Conservation (phyloP, 2,797 vertebrate species). For the Hypotaenidia philippensis region DNA sequence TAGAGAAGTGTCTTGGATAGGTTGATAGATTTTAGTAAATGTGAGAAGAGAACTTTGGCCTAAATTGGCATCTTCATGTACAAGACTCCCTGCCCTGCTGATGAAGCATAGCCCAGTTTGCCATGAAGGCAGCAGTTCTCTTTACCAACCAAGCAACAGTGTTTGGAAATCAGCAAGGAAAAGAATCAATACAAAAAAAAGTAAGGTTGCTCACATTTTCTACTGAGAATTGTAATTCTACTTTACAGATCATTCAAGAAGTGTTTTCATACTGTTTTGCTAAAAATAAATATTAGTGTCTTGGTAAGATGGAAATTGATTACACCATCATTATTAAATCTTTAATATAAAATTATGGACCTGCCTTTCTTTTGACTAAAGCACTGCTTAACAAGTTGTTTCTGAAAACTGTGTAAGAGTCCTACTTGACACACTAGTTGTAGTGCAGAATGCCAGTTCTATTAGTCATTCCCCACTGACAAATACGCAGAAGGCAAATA, state of each 20-base stretch:
- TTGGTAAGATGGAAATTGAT: not conserved
- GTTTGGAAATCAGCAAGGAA: not conserved
- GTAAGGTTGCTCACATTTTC: not conserved
- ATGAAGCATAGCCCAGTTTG: not conserved
- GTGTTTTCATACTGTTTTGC: not conserved
- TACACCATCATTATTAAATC: not conserved
- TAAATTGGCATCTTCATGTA: not conserved
- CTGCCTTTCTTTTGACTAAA: conserved; percentile 6
- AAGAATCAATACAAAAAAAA: not conserved
- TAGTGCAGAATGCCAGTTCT: not conserved
- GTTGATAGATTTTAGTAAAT: not conserved
- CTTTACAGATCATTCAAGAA: not conserved
- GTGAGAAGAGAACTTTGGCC: not conserved
- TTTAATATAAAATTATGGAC: not conserved
- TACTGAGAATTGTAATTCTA: not conserved
- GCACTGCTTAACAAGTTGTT: not conserved
- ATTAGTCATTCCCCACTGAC: not conserved
- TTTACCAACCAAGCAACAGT: not conserved
- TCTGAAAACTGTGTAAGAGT: not conserved
- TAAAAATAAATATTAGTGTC: not conserved
- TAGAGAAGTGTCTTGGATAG: not conserved
- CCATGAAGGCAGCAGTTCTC: not conserved
- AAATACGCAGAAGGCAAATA: not conserved
- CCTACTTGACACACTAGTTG: not conserved
- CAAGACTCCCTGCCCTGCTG: not conserved